phyloP scores from a whole-genome alignment of 2,113 vertebrate species.

The Phalacrocorax carbo region DNA sequence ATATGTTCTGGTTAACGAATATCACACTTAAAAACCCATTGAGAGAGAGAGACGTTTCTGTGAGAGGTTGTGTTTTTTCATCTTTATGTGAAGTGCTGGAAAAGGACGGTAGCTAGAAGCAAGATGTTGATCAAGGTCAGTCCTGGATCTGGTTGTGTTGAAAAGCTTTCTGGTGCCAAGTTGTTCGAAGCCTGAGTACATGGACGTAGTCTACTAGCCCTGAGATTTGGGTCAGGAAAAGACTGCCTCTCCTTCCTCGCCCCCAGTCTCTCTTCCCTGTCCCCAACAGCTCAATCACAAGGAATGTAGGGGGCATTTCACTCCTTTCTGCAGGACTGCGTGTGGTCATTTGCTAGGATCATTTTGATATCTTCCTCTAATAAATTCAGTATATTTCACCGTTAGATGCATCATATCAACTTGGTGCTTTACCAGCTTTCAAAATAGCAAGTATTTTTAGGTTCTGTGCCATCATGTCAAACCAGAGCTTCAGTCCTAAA shows the following conservation, averaged over 20 bases:
- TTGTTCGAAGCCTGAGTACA: neutral
- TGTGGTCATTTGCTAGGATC: neutral
- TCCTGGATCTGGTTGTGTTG: neutral
- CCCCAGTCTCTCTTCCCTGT: neutral
- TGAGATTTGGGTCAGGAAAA: neutral
- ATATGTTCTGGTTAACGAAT: neutral
- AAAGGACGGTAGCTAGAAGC: neutral
- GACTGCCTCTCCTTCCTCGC: neutral
- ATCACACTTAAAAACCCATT: neutral
- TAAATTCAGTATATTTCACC: neutral
- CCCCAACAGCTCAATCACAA: neutral
- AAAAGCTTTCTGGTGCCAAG: neutral
- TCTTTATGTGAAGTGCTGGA: neutral
- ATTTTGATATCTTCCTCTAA: neutral
- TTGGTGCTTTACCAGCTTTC: neutral
- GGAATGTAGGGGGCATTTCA: neutral
- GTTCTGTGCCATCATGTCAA: neutral
- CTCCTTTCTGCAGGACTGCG: neutral
- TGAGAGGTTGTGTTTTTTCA: neutral
- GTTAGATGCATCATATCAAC: neutral
- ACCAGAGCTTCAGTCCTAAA: neutral
- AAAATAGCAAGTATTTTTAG: slow-evolving; percentile 10
- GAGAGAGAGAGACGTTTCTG: neutral
- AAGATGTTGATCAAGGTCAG: neutral
- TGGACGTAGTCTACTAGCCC: neutral